phyloP scores from a whole-genome alignment of 2,113 vertebrate species.

The Apus apus region DNA sequence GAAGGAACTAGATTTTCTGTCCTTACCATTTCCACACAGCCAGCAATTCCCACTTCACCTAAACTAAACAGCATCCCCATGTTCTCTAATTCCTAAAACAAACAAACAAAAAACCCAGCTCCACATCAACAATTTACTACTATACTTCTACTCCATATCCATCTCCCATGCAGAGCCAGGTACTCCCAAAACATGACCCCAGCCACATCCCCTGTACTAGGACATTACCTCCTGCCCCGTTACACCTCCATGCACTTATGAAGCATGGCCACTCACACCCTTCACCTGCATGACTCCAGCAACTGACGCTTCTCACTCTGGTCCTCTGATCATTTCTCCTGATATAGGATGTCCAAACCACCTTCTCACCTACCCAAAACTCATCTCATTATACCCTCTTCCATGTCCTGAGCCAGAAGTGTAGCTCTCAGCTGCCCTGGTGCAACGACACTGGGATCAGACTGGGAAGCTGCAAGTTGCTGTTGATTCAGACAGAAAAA shows the following conservation, averaged over 20 bases:
- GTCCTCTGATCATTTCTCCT: neutral
- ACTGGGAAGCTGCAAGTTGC: neutral
- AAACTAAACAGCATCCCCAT: neutral
- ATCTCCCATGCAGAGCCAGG: neutral
- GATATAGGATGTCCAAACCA: neutral
- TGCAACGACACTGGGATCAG: neutral
- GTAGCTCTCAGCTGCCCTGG: neutral
- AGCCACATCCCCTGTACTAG: neutral
- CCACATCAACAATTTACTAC: neutral
- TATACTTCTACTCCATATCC: neutral
- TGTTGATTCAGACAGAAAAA: neutral
- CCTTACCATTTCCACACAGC: fast-evolving
- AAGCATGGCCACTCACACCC: neutral
- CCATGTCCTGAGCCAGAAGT: neutral
- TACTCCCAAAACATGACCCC: neutral
- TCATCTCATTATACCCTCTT: neutral
- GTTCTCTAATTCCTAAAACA: neutral
- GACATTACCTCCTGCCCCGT: neutral
- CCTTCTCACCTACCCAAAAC: neutral
- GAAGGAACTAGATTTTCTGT: neutral
- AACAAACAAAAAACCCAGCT: neutral
- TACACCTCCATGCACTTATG: neutral
- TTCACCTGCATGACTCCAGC: neutral
- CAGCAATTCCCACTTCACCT: neutral
- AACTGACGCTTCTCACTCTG: neutral